Percentiles rank a stretch among this genome's conserved stretches.
Conservation (phyloP, 2,888 invertebrate species). For the Dasysyrphus albostriatus region DNA sequence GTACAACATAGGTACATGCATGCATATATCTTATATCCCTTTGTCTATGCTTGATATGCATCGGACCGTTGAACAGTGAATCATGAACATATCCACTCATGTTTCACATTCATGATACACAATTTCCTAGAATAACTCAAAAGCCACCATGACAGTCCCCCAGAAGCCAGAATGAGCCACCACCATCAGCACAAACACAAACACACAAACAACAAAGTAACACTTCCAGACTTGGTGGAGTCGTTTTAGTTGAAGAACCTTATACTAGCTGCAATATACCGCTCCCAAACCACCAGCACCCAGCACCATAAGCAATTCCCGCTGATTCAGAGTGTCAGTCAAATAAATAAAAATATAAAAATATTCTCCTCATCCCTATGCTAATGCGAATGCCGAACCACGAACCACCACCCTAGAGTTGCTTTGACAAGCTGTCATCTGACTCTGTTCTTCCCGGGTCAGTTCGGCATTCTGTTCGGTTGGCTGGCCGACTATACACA, state of each 20-base stretch:
- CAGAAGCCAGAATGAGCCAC: conserved; percentile 2
- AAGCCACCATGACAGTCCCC: conserved; percentile 31
- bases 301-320: conserved; percentile 20
- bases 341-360: conserved; percentile 59
- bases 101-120: conserved; percentile 56
- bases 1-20: too few species aligned
- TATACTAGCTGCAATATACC: background rate
- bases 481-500: background rate
- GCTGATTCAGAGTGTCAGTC: conserved; percentile 61
- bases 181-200: background rate
- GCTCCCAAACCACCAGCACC: background rate
- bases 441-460: conserved; percentile 45
- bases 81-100: conserved; percentile 61
- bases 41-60: conserved; percentile 48
- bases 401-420: conserved; percentile 14
- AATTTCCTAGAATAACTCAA: conserved; percentile 65
- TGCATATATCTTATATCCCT: conserved; percentile 31
- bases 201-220: conserved; percentile 43
- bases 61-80: conserved; percentile 63
- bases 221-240: conserved; percentile 65
- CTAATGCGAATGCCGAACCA: background rate
- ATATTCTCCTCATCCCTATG: conserved; percentile 52
- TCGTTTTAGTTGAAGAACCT: conserved; percentile 22
- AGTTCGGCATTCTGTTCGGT: conserved; percentile 34
- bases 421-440: conserved; percentile 65